Percentiles rank a stretch among this genome's conserved stretches.
These are phyloP conservation scores for Gonocerus acuteangulatus DNA, from an alignment of 2,888 invertebrate genomes.

Conservation along the genomic window DNA sequence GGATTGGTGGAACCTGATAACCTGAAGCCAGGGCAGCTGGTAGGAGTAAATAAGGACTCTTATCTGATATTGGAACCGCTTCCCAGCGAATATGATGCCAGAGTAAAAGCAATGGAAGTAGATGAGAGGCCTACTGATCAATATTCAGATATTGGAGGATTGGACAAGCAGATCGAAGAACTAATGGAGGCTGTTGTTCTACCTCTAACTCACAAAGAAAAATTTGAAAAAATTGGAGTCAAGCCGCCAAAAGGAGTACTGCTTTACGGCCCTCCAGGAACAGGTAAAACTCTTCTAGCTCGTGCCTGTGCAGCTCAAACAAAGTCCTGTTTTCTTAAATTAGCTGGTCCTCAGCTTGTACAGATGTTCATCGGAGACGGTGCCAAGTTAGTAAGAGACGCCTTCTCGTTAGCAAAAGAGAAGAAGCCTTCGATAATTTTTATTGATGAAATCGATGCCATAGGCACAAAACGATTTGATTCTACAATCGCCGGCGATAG, in stretches of 20 bases:
- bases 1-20: constrained; percentile 98
- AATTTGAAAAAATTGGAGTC: constrained; percentile 93
- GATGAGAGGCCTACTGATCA: constrained; percentile 99
- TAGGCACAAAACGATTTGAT: constrained; percentile 89
- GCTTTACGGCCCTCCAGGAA: constrained; percentile 86
- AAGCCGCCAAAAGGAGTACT: constrained; percentile 96
- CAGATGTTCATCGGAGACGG: constrained; percentile 99
- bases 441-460: constrained; percentile 98
- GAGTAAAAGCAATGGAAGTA: constrained; percentile 98
- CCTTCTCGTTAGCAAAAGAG: constrained; percentile 97
- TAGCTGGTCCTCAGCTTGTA: constrained; percentile 97
- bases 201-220: constrained; percentile 98
- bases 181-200: constrained; percentile 97
- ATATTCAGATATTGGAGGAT: constrained; percentile 98
- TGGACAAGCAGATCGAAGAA: constrained; percentile 94
- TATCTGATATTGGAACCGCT: constrained; percentile 94
- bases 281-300: constrained; percentile 92
- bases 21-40: constrained; percentile 91
- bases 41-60: constrained; percentile 93
- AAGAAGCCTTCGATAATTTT: constrained; percentile 99
- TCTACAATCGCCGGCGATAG: constrained; percentile 98
- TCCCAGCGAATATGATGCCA: constrained; percentile 81
- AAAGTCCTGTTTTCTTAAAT: constrained; percentile 95
- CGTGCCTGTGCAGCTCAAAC: constrained; percentile 99
- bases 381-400: constrained; percentile 93